Base-by-base conservation (phyloP, 2,888 invertebrate species). In the Mythimna loreyi region DNA sequence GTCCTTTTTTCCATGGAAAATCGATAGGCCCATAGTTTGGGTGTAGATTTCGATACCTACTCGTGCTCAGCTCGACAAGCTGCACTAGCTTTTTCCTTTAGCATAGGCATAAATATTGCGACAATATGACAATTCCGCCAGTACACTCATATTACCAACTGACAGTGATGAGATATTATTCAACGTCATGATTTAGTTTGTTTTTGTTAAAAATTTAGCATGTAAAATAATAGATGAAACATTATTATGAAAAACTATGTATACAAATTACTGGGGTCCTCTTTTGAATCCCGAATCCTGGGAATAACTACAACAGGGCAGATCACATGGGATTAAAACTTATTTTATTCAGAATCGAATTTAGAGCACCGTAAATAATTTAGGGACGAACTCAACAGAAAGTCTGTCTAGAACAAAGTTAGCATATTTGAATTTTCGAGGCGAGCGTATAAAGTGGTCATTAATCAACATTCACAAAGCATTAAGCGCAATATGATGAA, bases 381-480 rank as follows among this genome's bases (percentile, higher is more conserved):
- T 28, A 63, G 40, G 28, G 50, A 60, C 59, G 45, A 50, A 72
- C 45, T 65, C 50, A 66, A 69, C 60, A 61, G 67, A 64, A 73
- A 75, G 67, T 70, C 69, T 63, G 65, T 36, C 68, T 67, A 72
- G 63, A 72, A 77, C 72, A 64, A 77, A 80, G 69, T 82, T 74
- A 50, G 64, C 28, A 53, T 53, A 80, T 80, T 82, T 70, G 67
- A 75, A 75, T 75, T 78, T 74, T 69, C 55, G 72, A 75, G 61
- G 77, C 72, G 53, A 62, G 67, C 62, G 71, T 72, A 80, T 80
- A 67, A 80, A 80, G 60, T 72, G 66, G 58, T 78, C 55, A 82
- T 82, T 82, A 84, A 84, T 83, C 84, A 82, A 83, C 69, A 83
- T 83, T 83, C 81, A 81, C 71, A 74, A 75, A 81, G 70, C 72